Base-by-base conservation (phyloP, 2,888 invertebrate species). In the Tetranychus truncatus region DNA sequence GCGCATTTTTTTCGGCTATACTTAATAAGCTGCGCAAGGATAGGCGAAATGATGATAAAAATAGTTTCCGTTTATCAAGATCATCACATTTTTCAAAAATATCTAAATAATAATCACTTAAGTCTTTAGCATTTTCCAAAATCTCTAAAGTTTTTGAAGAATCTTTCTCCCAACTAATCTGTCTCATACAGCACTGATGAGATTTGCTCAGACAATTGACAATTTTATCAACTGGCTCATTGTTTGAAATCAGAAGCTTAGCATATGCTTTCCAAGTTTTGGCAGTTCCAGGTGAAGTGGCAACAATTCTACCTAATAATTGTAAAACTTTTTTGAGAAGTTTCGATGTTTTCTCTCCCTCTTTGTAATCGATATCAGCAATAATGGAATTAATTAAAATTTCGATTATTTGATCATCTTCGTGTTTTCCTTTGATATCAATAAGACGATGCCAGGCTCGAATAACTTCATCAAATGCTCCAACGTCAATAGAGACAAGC, bases 201-300 rank as follows among this genome's bases (percentile, higher is more conserved):
- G 91, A 89, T 81, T 89, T 88, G 78, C 91, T 88, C 24, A 92
- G 84, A 76, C 89, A 87, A 80, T 91, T 90, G 0, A 87, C 87
- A 24, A 78, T 79, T 79, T 85, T 86, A 45, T 88, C 82, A 44
- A 88, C 81, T 20, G 85, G 83, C 46, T 73, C 82, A 78, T 0
- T 87, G 85, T 34, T 89, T 88, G 76, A 74, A 34, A 77, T 74
- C 20, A 78, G 75, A 72, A 84, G 80, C 67, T 88, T 85, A 0
- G 91, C 89, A 80, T 94, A 92, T 76, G 91, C 81, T 80, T 89
- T 88, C 95, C 94, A 95, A 7, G 93, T 82, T 76, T 88, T 86
- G 0, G 89, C 87, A 80, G 89, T 88, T 78, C 87, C 88, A 55
- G 84, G 81, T 76, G 72, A 71, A 1, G 76, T 76, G 9, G 88